phyloP scores from a whole-genome alignment of 2,888 invertebrate species.

The Xanthia icteritia region DNA sequence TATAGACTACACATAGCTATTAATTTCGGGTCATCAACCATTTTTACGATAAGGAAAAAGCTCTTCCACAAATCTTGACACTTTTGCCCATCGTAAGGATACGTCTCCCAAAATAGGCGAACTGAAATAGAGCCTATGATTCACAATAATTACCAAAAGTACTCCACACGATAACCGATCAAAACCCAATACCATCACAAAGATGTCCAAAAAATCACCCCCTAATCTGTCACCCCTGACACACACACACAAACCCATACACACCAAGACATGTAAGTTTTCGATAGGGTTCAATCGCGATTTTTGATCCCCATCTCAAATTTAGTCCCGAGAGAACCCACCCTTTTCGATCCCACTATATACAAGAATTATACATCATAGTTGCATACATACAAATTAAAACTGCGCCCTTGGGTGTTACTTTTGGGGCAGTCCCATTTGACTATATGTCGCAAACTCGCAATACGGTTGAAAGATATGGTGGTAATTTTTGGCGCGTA shows the following conservation, averaged over 20 bases:
- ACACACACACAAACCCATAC: slow-evolving; percentile 60
- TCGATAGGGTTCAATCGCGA: slow-evolving; percentile 73
- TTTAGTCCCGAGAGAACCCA: slow-evolving; percentile 82
- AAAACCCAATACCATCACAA: slow-evolving; percentile 60
- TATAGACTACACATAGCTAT: no score
- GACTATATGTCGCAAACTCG: slow-evolving; percentile 35
- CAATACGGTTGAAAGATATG: slow-evolving; percentile 30
- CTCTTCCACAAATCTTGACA: not conserved
- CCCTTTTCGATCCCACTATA: slow-evolving; percentile 79
- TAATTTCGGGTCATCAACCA: not conserved
- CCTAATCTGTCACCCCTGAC: slow-evolving; percentile 70
- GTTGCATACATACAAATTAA: slow-evolving; percentile 81
- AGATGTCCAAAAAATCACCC: slow-evolving; percentile 67
- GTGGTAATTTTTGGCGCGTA: slow-evolving; percentile 22
- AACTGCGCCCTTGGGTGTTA: slow-evolving; percentile 76
- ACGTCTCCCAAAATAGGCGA: not conserved
- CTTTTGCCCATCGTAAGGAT: not conserved
- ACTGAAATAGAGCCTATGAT: not conserved
- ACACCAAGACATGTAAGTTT: slow-evolving; percentile 62
- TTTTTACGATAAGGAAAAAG: not conserved
- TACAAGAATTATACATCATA: slow-evolving; percentile 78
- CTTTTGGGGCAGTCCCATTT: slow-evolving; percentile 58
- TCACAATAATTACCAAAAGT: slow-evolving; percentile 2
- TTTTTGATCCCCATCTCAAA: slow-evolving; percentile 85
- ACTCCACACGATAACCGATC: slow-evolving; percentile 49